Evolutionary conservation across 2,113 vertebrate species (phyloP), one percentile per base, ranked within the genome.

Genomic region (Apaloderma vittatum): DNA sequence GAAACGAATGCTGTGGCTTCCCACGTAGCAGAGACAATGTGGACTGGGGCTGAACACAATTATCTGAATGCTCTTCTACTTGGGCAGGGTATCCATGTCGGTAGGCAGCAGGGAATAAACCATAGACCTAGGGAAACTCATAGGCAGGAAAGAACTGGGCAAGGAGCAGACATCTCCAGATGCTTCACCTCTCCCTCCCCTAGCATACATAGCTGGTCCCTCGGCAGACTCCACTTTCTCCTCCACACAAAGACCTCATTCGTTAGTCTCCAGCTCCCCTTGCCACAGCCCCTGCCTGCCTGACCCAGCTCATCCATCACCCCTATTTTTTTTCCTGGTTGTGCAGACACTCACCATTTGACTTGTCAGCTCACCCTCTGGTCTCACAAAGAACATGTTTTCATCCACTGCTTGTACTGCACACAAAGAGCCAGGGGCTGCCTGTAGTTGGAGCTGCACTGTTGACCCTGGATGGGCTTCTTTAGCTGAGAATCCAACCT

Each of bases 401-500:
- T 98, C 93, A 90, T 99, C 98, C 29, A 99, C 96, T 7, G 97
- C 98, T 45, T 98, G 98, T 52, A 99, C 43, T 1, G 98, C 99
- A 93, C 99, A 99, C 76, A 99, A 88, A 52, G 99, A 99, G 29
- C 98, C 92, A 0, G 99, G 97, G 2, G 93, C 93, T 22, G 99
- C 98, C 30, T 86, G 97, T 27, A 99, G 40, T 43, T 75, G 90
- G 21, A 99, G 84, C 46, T 90, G 97, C 87, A 96, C 97, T 12
- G 93, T 43, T 54, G 98, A 98, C 74, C 98, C 99, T 20, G 98
- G 95, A 4, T 99, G 97, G 15, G 97, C 96, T 76, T 97, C 97
- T 45, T 97, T 58, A 9, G 93, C 94, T 54, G 94, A 92, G 91
- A 99, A 98, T 88, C 92, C 91, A 45, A 98, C 72, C 0, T 91